These are phyloP conservation scores for Sisor rabdophorus DNA, from an alignment of 2,113 vertebrate genomes.

Conservation along the genomic window DNA sequence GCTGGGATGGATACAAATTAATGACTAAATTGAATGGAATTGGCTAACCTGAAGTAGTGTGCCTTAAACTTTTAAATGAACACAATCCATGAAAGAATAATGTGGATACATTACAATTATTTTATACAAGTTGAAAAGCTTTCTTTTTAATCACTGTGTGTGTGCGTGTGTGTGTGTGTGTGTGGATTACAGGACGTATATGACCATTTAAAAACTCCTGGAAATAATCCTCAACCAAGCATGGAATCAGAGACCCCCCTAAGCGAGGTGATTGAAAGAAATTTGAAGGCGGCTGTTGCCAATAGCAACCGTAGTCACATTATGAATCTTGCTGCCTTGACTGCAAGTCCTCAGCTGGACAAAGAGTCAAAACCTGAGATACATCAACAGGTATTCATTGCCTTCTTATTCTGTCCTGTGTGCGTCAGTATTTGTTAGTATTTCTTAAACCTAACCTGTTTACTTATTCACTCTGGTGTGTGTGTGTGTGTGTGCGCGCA, in stretches of 20 bases:
- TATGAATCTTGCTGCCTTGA: slow-evolving; percentile 61
- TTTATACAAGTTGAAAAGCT: background rate
- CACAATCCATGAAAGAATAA: background rate
- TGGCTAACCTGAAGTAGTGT: background rate
- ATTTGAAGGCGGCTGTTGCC: slow-evolving; percentile 82
- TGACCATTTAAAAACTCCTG: slow-evolving; percentile 82
- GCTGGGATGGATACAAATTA: background rate
- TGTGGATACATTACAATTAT: background rate
- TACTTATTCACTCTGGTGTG: background rate
- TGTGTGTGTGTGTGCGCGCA: background rate
- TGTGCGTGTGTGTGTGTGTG: background rate
- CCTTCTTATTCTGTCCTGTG: background rate
- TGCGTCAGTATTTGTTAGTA: background rate
- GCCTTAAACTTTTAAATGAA: background rate
- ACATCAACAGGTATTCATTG: background rate
- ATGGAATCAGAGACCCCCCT: slow-evolving; percentile 79
- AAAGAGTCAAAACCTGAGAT: slow-evolving; percentile 57
- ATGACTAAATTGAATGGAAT: background rate
- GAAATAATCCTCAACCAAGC: slow-evolving; percentile 61
- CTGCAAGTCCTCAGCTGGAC: slow-evolving; percentile 79
- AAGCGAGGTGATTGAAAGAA: slow-evolving; percentile 84
- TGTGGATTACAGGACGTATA: slow-evolving; percentile 76
- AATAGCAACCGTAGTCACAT: slow-evolving; percentile 73
- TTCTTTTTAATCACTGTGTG: background rate
- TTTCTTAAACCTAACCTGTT: background rate